Percentiles rank a stretch among this genome's conserved stretches.
Conservation (phyloP, 2,113 vertebrate species). For the Hydropotes inermis region DNA sequence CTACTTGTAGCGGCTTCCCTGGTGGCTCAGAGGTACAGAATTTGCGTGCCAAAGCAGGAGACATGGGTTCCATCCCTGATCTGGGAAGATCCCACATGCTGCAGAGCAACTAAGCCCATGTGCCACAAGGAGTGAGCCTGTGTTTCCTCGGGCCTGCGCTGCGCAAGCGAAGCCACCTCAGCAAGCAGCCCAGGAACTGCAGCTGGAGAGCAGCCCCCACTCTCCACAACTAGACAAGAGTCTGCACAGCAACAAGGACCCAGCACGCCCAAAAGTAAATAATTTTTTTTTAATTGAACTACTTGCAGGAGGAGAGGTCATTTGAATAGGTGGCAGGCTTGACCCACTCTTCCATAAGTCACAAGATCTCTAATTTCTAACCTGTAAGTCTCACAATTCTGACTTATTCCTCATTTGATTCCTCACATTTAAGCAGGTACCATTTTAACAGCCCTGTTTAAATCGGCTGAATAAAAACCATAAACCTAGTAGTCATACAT, state of each 20-base stretch:
- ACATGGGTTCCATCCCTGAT: not conserved
- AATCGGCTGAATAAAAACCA: not conserved
- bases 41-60: not conserved
- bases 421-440: not conserved
- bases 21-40: not conserved
- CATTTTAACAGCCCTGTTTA: not conserved
- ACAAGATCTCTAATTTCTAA: not conserved
- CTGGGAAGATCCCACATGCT: not conserved
- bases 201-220: not conserved
- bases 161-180: not conserved
- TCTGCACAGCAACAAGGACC: not conserved
- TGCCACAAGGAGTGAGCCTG: fast-evolving
- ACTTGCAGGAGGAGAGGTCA: not conserved
- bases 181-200: not conserved
- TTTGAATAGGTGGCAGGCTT: not conserved
- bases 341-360: not conserved
- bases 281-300: not conserved
- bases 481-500: not conserved
- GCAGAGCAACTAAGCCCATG: not conserved
- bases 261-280: not conserved
- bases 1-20: not conserved
- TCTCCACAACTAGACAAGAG: not conserved
- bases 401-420: not conserved
- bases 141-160: not conserved
- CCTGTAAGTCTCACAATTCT: not conserved